Evolutionary conservation across 2,797 vertebrate species (phyloP).

Genomic region (Carapus acus): DNA sequence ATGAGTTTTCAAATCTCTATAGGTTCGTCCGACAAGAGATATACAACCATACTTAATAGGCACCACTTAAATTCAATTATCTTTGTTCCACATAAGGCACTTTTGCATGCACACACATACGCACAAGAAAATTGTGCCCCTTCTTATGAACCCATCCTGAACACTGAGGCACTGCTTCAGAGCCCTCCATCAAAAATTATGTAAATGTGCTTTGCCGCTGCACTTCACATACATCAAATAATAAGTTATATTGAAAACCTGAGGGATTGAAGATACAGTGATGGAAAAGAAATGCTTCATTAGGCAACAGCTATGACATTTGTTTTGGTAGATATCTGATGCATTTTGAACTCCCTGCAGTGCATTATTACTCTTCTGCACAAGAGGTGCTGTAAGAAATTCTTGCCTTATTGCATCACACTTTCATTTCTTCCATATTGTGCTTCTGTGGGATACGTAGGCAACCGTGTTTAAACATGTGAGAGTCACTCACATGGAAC

Average conservation of each 20-base stretch:
- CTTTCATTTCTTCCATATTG: slow-evolving; percentile 1
- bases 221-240: slow-evolving; percentile 54
- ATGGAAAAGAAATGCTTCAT: slow-evolving; percentile 57
- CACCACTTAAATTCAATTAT: slow-evolving; percentile 65
- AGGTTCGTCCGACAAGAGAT: slow-evolving; percentile 51
- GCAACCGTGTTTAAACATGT: background rate
- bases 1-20: slow-evolving; percentile 55
- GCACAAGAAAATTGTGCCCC: slow-evolving; percentile 42
- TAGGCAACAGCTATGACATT: slow-evolving; percentile 43
- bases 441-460: slow-evolving; percentile 7
- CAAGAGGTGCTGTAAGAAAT: slow-evolving; percentile 2
- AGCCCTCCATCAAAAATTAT: slow-evolving; percentile 48
- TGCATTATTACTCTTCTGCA: no score
- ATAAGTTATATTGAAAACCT: slow-evolving; percentile 48
- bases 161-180: slow-evolving; percentile 41
- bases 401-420: slow-evolving; percentile 8
- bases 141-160: slow-evolving; percentile 47
- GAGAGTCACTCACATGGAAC: background rate
- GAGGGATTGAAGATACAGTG: slow-evolving; percentile 35
- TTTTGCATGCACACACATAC: slow-evolving; percentile 16
- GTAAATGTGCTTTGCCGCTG: slow-evolving; percentile 38
- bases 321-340: slow-evolving; percentile 39
- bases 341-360: slow-evolving; percentile 14
- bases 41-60: slow-evolving; percentile 53
- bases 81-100: slow-evolving; percentile 36